A percentile compares a stretch with the other conserved stretches of the same genome.
These are phyloP conservation scores for Anabas testudineus DNA, from an alignment of 2,797 vertebrate genomes.

Conservation along the genomic window DNA sequence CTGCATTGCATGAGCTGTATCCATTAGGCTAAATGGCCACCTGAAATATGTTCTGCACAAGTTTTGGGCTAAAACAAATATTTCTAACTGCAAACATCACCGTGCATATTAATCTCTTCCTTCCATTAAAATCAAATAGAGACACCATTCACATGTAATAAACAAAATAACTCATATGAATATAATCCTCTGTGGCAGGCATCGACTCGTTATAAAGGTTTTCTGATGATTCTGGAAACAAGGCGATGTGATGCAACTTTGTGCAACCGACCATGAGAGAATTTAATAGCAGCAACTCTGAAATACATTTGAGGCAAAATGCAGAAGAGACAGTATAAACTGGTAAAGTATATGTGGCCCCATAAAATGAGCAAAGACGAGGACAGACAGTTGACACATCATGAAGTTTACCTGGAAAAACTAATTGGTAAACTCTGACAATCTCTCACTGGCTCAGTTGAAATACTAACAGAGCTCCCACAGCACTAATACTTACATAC, in stretches of 20 bases:
- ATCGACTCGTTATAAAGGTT: constrained; percentile 18
- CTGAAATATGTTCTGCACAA: constrained; percentile 12
- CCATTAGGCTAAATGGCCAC: constrained; percentile 18
- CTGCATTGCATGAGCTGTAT: constrained; percentile 6
- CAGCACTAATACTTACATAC: background rate
- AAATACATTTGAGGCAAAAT: constrained; percentile 30
- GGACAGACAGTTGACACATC: background rate
- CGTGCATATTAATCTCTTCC: constrained; percentile 27
- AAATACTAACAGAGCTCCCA: constrained; percentile 1
- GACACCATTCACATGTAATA: constrained; percentile 18
- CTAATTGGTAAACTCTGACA: background rate
- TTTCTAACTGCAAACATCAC: constrained; percentile 18
- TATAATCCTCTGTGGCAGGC: constrained; percentile 39
- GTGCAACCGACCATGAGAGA: constrained; percentile 33
- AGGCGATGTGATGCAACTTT: constrained; percentile 53
- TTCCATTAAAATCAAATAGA: constrained; percentile 24
- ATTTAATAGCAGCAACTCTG: constrained; percentile 35
- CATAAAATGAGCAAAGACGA: constrained; percentile 10
- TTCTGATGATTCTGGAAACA: constrained; percentile 22
- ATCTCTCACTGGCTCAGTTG: background rate
- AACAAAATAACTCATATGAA: constrained; percentile 17
- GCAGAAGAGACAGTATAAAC: constrained; percentile 19
- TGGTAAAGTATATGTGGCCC: constrained; percentile 22
- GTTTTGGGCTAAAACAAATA: constrained; percentile 5
- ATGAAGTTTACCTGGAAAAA: background rate